Conservation (phyloP, 2,113 vertebrate species). For the Etia nguti region DNA sequence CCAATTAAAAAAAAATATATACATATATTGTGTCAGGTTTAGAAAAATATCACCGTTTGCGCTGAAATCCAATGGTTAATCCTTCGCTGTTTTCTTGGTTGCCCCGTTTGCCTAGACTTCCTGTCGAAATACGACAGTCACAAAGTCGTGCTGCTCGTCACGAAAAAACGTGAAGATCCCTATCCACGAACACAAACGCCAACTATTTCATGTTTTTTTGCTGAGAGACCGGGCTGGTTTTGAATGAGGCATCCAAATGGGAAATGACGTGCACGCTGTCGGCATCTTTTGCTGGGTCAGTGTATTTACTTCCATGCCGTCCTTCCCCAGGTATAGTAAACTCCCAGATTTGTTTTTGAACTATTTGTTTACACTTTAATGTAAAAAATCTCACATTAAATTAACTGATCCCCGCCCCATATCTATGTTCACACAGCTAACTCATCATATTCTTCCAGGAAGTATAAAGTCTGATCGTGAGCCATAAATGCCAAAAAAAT, state of each 20-base stretch:
- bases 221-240: not conserved
- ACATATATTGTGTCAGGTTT: not conserved
- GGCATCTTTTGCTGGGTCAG: not conserved
- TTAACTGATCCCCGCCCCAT: too few species aligned
- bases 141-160: not conserved
- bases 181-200: not conserved
- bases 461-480: not conserved
- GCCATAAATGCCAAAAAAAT: not conserved
- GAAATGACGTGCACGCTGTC: slow-evolving; percentile 6
- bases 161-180: not conserved
- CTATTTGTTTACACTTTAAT: not conserved
- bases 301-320: not conserved
- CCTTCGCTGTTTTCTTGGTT: not conserved
- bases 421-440: not conserved
- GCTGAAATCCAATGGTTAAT: not conserved
- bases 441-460: not conserved
- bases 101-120: not conserved
- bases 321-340: not conserved
- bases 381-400: not conserved
- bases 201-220: not conserved
- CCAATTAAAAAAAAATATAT: not conserved
- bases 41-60: not conserved
- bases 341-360: not conserved
- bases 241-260: not conserved
- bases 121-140: not conserved